Percentiles rank a stretch among this genome's conserved stretches.
phyloP scores from a whole-genome alignment of 53 echinoderm and acorn worm genomes.

The Zoroaster sp. region DNA sequence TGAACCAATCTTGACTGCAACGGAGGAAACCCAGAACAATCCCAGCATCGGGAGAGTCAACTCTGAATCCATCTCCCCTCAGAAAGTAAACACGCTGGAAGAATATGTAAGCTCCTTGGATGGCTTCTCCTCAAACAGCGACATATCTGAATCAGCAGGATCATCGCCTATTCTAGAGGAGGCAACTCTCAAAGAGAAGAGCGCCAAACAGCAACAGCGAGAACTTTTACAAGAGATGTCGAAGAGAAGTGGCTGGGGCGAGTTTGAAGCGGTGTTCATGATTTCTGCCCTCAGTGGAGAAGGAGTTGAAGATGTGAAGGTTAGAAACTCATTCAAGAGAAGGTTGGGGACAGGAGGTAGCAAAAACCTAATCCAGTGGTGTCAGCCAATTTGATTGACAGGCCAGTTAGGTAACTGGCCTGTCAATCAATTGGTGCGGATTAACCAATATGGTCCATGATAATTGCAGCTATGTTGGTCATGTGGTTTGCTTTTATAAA shows the following conservation, averaged over 20 bases:
- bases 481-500: no score
- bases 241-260: constrained; percentile 72
- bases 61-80: not conserved
- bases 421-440: no score
- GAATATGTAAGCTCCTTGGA: constrained; percentile 43
- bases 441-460: no score
- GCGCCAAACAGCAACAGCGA: constrained; percentile 20
- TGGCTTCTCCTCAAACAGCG: not conserved
- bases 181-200: constrained; percentile 2
- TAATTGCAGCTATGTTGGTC: no score
- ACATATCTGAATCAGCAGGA: not conserved
- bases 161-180: not conserved
- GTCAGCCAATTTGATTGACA: no score
- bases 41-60: not conserved
- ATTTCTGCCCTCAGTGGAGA: constrained; percentile 82
- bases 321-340: not conserved
- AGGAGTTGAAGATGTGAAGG: constrained; percentile 79
- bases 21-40: not conserved
- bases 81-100: constrained; percentile 2
- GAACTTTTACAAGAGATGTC: constrained; percentile 43
- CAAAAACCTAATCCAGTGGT: no score
- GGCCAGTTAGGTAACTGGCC: no score
- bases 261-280: constrained; percentile 88
- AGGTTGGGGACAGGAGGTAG: no score
- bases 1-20: not conserved